Percentiles rank a stretch among this genome's conserved stretches.
phyloP scores from a whole-genome alignment of 2,797 vertebrate species.

The Micrastur ruficollis region DNA sequence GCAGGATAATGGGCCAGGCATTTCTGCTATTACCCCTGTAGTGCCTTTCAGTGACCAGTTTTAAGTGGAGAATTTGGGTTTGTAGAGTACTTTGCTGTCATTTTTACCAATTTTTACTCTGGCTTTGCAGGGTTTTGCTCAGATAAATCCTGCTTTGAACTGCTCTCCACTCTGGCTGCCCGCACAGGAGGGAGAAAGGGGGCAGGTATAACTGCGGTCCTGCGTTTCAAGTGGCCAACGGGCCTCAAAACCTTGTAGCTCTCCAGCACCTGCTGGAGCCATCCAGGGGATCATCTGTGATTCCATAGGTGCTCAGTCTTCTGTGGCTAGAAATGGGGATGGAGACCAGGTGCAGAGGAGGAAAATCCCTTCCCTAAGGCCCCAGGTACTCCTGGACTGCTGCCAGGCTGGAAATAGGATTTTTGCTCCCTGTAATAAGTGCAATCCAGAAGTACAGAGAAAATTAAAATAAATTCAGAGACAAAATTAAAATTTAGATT shows the following conservation, averaged over 20 bases:
- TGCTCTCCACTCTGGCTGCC: background rate
- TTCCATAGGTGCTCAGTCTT: background rate
- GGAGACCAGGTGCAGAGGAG: background rate
- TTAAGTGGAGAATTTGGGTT: background rate
- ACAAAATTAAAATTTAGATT: conserved; percentile 44
- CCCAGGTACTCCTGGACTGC: background rate
- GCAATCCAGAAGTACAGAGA: background rate
- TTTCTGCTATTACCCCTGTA: background rate
- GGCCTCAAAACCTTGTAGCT: background rate
- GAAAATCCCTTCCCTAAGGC: background rate
- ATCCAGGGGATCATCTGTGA: background rate
- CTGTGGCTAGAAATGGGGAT: background rate
- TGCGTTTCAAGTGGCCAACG: background rate
- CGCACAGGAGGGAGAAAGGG: background rate
- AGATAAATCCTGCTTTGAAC: background rate
- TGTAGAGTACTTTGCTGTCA: background rate
- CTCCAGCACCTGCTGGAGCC: background rate
- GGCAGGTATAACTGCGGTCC: background rate
- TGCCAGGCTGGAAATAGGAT: conserved; percentile 18
- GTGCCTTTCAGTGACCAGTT: background rate
- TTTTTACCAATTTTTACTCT: background rate
- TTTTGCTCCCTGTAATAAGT: background rate
- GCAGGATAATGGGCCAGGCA: background rate
- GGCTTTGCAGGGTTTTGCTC: background rate
- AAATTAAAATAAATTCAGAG: conserved; percentile 45